Percentiles rank a stretch among this genome's conserved stretches.
Evolutionary conservation across 2,888 invertebrate species (phyloP).

Genomic region (Orthosia gracilis): DNA sequence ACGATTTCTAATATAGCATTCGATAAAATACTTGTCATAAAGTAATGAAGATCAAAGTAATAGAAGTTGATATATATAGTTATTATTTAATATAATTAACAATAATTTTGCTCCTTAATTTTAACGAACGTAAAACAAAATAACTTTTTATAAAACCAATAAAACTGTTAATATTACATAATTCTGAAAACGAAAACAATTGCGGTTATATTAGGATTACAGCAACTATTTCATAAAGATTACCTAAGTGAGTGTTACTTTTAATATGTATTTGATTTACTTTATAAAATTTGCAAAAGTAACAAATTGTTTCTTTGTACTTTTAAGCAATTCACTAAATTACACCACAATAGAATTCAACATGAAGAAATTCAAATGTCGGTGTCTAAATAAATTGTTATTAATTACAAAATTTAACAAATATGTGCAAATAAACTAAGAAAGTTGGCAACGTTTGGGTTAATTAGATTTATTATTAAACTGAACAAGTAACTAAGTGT

Average conservation of each 20-base stretch:
- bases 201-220: slow-evolving; percentile 84
- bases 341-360: slow-evolving; percentile 89
- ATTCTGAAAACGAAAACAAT: slow-evolving; percentile 81
- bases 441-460: slow-evolving; percentile 89
- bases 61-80: slow-evolving; percentile 78
- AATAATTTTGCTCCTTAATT: slow-evolving; percentile 87
- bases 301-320: slow-evolving; percentile 93
- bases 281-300: slow-evolving; percentile 94
- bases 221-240: slow-evolving; percentile 89
- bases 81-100: slow-evolving; percentile 84
- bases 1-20: slow-evolving; percentile 72
- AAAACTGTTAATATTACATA: slow-evolving; percentile 71
- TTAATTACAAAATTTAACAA: slow-evolving; percentile 89
- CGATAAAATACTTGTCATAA: slow-evolving; percentile 80
- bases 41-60: slow-evolving; percentile 76
- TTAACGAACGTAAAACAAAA: slow-evolving; percentile 83
- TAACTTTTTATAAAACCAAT: slow-evolving; percentile 78
- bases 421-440: slow-evolving; percentile 91
- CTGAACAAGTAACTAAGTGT: slow-evolving; percentile 88
- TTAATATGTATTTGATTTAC: slow-evolving; percentile 89
- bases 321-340: slow-evolving; percentile 93
- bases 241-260: slow-evolving; percentile 84
- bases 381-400: slow-evolving; percentile 89
- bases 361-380: slow-evolving; percentile 85
- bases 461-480: slow-evolving; percentile 87